Conservation (phyloP, 2,888 invertebrate genomes). For the Rugalucina vietnamica region DNA sequence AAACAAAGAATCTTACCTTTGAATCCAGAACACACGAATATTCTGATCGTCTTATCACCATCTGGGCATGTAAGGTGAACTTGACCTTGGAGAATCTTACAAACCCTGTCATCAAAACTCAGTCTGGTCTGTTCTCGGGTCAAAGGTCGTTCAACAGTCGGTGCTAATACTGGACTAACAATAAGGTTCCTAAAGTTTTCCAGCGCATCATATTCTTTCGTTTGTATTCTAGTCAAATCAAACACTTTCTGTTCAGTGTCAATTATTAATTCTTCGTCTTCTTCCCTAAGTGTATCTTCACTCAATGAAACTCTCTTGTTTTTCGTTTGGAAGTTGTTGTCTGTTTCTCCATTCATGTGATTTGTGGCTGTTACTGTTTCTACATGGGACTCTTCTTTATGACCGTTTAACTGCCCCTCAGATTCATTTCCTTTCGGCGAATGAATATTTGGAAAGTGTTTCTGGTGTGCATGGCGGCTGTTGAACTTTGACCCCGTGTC, state of each 20-base stretch:
- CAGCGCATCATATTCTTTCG: conserved; percentile 40
- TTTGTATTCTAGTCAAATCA: conserved; percentile 54
- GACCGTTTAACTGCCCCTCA: background rate
- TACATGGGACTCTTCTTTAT: background rate
- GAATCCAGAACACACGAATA: conserved; percentile 75
- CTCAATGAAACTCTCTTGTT: background rate
- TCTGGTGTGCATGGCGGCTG: conserved; percentile 10
- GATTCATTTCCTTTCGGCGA: background rate
- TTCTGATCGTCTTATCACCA: conserved; percentile 67
- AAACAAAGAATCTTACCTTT: too few species aligned
- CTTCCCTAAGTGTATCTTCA: background rate
- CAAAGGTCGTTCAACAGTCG: conserved; percentile 70
- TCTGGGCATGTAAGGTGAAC: conserved; percentile 71
- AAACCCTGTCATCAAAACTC: conserved; percentile 67
- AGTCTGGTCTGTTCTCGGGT: conserved; percentile 72
- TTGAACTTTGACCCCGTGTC: conserved; percentile 70
- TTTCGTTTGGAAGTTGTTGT: background rate
- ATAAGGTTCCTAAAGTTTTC: conserved; percentile 66
- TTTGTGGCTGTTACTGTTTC: background rate
- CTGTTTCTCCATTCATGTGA: background rate
- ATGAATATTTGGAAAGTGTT: conserved; percentile 38
- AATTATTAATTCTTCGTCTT: background rate
- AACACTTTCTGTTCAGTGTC: conserved; percentile 45
- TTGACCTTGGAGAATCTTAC: conserved; percentile 71
- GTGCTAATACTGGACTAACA: conserved; percentile 76